Evolutionary conservation across 1,140 invertebrate genomes (phyloP).

Genomic region (Ostrea denselamellosa): DNA sequence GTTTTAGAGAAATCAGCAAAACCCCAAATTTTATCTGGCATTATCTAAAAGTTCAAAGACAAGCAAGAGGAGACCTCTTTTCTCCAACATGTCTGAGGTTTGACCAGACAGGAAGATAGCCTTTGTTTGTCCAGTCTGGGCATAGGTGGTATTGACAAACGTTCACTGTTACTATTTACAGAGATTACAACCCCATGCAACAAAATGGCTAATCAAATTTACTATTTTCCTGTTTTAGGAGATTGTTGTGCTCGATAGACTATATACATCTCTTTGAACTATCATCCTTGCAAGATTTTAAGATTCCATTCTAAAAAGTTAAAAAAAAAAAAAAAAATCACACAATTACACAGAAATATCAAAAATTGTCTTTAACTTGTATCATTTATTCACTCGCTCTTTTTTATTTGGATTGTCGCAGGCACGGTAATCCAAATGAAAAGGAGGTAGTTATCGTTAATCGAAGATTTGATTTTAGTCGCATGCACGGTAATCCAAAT

Average conservation of each 20-base stretch:
- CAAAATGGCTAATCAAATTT: neutral
- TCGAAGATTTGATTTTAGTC: too few relatives aligned
- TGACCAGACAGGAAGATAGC: slow-evolving; percentile 4
- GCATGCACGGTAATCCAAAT: too few relatives aligned
- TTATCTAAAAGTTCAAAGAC: slow-evolving; percentile 20
- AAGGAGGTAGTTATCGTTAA: too few relatives aligned
- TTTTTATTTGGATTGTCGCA: too few relatives aligned
- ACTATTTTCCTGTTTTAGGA: neutral
- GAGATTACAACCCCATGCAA: neutral
- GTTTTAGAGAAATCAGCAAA: neutral
- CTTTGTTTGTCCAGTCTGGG: neutral
- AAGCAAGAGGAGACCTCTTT: neutral
- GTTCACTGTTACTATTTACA: slow-evolving; percentile 31
- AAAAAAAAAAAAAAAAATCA: too few relatives aligned
- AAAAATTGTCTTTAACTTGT: too few relatives aligned
- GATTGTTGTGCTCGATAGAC: neutral
- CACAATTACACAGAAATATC: too few relatives aligned
- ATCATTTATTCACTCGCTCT: too few relatives aligned
- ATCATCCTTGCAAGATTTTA: too few relatives aligned
- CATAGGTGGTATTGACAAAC: slow-evolving; percentile 6
- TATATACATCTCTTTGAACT: slow-evolving; percentile 11
- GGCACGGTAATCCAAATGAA: too few relatives aligned
- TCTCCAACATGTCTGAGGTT: neutral
- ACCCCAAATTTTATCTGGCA: neutral
- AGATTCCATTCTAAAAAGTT: too few relatives aligned